These are phyloP conservation scores for Drusus annulatus DNA, from an alignment of 1,140 invertebrate species.

Conservation along the genomic window DNA sequence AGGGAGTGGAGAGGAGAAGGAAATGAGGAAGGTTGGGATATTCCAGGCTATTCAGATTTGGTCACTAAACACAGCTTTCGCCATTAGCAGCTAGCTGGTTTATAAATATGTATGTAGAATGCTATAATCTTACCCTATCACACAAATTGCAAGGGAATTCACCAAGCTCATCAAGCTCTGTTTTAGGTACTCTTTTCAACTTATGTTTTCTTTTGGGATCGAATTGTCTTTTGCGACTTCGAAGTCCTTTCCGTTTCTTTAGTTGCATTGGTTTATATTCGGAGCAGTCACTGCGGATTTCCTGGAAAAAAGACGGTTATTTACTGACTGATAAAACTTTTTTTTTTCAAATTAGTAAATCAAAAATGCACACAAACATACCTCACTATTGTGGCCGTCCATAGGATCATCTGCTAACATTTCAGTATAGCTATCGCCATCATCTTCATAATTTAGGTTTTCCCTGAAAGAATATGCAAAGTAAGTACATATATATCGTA, in stretches of 20 bases:
- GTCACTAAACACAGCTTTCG: too few relatives aligned
- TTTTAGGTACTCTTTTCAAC: background rate
- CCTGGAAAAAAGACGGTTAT: background rate
- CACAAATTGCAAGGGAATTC: constrained; percentile 28
- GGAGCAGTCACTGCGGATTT: constrained; percentile 17
- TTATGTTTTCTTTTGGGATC: constrained; percentile 19
- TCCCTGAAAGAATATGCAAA: constrained; percentile 39
- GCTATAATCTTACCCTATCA: background rate
- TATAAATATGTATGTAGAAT: too few relatives aligned
- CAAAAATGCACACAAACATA: background rate
- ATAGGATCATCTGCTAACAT: constrained; percentile 16
- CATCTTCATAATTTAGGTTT: constrained; percentile 40
- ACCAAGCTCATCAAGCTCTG: constrained; percentile 4
- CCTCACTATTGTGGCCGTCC: constrained; percentile 12
- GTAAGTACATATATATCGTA: too few relatives aligned
- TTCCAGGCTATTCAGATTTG: too few relatives aligned
- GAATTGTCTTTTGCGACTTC: constrained; percentile 12
- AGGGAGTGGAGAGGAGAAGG: too few relatives aligned
- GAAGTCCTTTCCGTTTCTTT: constrained; percentile 11
- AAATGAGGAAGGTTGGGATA: too few relatives aligned
- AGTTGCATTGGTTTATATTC: constrained; percentile 15
- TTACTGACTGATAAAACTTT: background rate
- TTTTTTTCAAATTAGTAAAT: background rate
- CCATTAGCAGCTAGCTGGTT: too few relatives aligned
- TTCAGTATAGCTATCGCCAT: constrained; percentile 24